Percentiles rank a stretch among this genome's conserved stretches.
phyloP scores from a whole-genome alignment of 1,140 invertebrate species.

The Pseudomyrmex sp. region DNA sequence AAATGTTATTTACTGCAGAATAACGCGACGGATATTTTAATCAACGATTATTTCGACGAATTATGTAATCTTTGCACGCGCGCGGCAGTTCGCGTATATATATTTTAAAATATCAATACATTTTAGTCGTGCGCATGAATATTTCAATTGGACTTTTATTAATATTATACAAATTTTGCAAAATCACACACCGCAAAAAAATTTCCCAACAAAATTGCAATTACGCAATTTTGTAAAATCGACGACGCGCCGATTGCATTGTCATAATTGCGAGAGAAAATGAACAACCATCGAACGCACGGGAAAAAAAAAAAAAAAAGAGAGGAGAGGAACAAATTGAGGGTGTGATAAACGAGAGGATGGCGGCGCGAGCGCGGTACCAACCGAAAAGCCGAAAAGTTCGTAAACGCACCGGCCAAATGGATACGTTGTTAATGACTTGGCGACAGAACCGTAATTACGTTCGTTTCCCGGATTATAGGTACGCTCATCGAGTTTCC shows the following conservation, averaged over 20 bases:
- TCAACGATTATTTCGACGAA: slow-evolving; percentile 11
- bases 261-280: not conserved
- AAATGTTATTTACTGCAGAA: not conserved
- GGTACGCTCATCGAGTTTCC: slow-evolving; percentile 35
- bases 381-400: slow-evolving; percentile 42
- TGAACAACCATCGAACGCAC: not conserved
- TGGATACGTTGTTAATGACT: slow-evolving; percentile 54
- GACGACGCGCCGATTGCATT: not conserved
- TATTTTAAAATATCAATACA: no score
- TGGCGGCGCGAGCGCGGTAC: not conserved
- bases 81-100: not conserved
- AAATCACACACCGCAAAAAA: not conserved
- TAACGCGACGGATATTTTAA: not conserved
- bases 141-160: no score
- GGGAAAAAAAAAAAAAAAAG: not conserved
- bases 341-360: not conserved
- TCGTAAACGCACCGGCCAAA: slow-evolving; percentile 46
- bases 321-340: slow-evolving; percentile 19
- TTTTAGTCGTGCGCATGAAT: not conserved
- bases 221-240: no score
- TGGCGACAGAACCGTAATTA: slow-evolving; percentile 59
- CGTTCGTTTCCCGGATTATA: slow-evolving; percentile 53
- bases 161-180: not conserved
- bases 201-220: not conserved
- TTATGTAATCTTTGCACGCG: slow-evolving; percentile 1